A percentile compares a stretch with the other conserved stretches of the same genome.
phyloP scores from a whole-genome alignment of 2,113 vertebrate genomes.

The Cochlearius cochlearius region DNA sequence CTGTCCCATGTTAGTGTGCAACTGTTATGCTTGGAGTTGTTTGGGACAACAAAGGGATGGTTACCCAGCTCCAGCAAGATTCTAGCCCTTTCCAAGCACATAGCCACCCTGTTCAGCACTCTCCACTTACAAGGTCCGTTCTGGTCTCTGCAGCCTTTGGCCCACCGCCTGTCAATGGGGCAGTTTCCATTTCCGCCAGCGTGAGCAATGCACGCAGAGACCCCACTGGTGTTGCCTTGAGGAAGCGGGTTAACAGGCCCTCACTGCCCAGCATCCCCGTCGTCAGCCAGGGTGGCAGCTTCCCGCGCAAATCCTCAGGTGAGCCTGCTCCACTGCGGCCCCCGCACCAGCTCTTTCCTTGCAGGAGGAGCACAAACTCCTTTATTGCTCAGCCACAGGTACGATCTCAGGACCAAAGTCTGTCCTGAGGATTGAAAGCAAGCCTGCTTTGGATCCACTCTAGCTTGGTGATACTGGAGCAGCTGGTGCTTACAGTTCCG shows the following conservation, averaged over 20 bases:
- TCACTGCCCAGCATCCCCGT: conserved; percentile 25
- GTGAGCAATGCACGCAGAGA: not conserved
- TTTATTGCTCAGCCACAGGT: not conserved
- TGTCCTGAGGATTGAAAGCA: not conserved
- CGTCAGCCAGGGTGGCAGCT: not conserved
- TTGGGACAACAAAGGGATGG: not conserved
- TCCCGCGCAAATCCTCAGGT: conserved; percentile 63
- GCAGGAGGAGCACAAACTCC: not conserved
- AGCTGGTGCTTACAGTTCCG: not conserved
- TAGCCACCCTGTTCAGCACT: not conserved
- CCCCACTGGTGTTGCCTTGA: not conserved
- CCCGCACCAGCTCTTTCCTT: not conserved
- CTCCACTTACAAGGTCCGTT: not conserved
- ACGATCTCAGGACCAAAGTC: not conserved
- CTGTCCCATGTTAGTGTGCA: not conserved
- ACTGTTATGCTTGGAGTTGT: not conserved
- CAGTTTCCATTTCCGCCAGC: not conserved
- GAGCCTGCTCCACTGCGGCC: not conserved
- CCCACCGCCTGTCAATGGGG: not conserved
- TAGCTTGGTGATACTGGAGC: not conserved
- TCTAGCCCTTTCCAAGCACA: not conserved
- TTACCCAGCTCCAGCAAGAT: not conserved
- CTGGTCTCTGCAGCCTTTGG: not conserved
- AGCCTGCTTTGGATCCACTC: not conserved
- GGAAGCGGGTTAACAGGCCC: conserved; percentile 3